Evolutionary conservation across 1,140 invertebrate genomes (phyloP).

Genomic region (Sweltsa coloradensis): DNA sequence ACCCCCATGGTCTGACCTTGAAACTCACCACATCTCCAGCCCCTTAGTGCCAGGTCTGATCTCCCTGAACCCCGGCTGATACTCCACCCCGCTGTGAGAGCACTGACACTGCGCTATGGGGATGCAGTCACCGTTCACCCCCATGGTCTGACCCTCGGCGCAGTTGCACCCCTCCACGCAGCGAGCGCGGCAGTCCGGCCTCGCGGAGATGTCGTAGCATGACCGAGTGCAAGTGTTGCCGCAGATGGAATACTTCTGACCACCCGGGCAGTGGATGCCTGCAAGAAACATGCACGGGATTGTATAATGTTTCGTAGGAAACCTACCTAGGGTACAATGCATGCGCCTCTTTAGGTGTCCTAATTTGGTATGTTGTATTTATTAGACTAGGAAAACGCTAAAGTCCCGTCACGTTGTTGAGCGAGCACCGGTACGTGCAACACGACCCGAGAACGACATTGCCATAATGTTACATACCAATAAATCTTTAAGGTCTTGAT

Average conservation of each 20-base stretch:
- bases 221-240: constrained; percentile 59
- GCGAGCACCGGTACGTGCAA: no score
- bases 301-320: no score
- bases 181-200: constrained; percentile 38
- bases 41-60: constrained; percentile 48
- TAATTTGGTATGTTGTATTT: no score
- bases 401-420: no score
- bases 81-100: constrained; percentile 53
- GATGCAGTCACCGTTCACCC: constrained; percentile 59
- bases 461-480: no score
- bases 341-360: no score
- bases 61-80: constrained; percentile 60
- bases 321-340: no score
- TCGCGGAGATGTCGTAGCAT: constrained; percentile 47
- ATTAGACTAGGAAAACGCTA: no score
- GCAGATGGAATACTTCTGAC: constrained; percentile 68
- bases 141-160: constrained; percentile 58
- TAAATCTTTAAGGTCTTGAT: no score
- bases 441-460: no score
- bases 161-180: constrained; percentile 86
- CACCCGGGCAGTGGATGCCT: constrained; percentile 59
- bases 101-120: constrained; percentile 65
- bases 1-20: no score
- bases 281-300: constrained; percentile 15
- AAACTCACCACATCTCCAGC: constrained; percentile 54